A percentile compares a stretch with the other conserved stretches of the same genome.
Conservation (phyloP, 1,140 invertebrate genomes). For the Orius insidiosus region DNA sequence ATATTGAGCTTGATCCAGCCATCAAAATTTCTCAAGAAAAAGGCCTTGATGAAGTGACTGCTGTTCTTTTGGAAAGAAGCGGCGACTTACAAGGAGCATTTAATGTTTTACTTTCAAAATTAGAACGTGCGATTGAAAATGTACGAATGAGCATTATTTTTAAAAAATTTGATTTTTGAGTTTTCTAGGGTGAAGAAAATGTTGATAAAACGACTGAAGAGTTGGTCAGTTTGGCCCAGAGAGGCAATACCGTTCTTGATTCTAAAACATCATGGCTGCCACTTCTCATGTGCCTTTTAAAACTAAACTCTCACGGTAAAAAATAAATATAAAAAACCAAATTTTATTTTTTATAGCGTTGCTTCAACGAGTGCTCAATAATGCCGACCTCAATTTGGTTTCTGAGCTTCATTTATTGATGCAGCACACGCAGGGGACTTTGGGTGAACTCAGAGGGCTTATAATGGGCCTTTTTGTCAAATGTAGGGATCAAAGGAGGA, state of each 20-base stretch:
- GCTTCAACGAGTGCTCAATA: constrained; percentile 20
- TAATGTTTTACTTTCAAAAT: constrained; percentile 19
- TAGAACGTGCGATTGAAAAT: constrained; percentile 20
- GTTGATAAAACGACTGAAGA: constrained; percentile 20
- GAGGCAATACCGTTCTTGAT: constrained; percentile 20
- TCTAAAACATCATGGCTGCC: constrained; percentile 22
- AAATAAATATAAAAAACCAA: neutral
- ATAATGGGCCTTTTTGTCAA: constrained; percentile 23
- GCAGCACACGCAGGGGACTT: constrained; percentile 21
- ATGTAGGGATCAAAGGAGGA: constrained; percentile 20
- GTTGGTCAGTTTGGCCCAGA: constrained; percentile 20
- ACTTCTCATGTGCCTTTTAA: constrained; percentile 21
- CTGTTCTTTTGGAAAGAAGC: constrained; percentile 21
- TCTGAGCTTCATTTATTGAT: constrained; percentile 22
- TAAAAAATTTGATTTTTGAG: neutral
- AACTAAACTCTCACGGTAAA: constrained; percentile 21
- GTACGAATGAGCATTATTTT: constrained; percentile 11
- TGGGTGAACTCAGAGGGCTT: constrained; percentile 21
- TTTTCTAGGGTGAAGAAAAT: constrained; percentile 15
- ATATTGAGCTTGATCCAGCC: constrained; percentile 17
- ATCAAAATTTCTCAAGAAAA: constrained; percentile 15
- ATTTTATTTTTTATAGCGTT: neutral
- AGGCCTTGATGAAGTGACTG: constrained; percentile 20
- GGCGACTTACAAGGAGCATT: constrained; percentile 23
- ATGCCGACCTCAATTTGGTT: constrained; percentile 21